A percentile compares a stretch with the other conserved stretches of the same genome.
These are phyloP conservation scores for Rhinolophus ferrumequinum DNA, from an alignment of 2,113 vertebrate species.

Conservation along the genomic window DNA sequence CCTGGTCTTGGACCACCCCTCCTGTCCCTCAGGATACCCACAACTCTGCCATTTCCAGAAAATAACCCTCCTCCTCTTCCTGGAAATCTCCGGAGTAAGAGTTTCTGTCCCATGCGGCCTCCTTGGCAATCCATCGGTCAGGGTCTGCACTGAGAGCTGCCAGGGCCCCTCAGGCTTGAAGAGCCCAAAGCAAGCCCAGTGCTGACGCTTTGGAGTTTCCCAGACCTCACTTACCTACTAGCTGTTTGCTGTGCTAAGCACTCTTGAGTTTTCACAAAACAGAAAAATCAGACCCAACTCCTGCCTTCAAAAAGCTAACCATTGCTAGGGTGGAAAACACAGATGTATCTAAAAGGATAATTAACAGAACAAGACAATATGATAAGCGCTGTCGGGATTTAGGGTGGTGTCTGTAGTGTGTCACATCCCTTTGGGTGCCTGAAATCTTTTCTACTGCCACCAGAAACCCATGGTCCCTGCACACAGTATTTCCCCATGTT, in stretches of 20 bases:
- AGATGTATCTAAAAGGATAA: neutral
- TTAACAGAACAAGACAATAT: neutral
- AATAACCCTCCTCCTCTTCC: neutral
- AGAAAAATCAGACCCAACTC: neutral
- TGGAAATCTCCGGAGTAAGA: neutral
- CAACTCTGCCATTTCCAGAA: neutral
- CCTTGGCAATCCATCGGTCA: neutral
- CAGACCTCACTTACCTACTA: neutral
- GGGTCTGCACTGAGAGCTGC: too few relatives aligned
- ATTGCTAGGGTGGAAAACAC: neutral
- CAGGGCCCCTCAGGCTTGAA: neutral
- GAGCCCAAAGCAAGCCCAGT: neutral
- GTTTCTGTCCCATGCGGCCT: neutral
- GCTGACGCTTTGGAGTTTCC: neutral
- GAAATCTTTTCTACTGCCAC: neutral
- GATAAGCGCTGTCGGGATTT: neutral
- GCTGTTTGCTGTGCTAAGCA: neutral
- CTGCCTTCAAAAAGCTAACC: neutral
- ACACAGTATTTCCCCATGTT: rapidly evolving
- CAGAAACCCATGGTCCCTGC: neutral
- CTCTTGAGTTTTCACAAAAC: neutral
- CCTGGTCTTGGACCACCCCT: neutral
- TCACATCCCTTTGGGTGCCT: neutral
- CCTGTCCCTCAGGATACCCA: neutral
- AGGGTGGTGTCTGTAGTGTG: neutral